Base-by-base conservation (phyloP, 2,113 vertebrate species). In the Phalacrocorax brasilianus region DNA sequence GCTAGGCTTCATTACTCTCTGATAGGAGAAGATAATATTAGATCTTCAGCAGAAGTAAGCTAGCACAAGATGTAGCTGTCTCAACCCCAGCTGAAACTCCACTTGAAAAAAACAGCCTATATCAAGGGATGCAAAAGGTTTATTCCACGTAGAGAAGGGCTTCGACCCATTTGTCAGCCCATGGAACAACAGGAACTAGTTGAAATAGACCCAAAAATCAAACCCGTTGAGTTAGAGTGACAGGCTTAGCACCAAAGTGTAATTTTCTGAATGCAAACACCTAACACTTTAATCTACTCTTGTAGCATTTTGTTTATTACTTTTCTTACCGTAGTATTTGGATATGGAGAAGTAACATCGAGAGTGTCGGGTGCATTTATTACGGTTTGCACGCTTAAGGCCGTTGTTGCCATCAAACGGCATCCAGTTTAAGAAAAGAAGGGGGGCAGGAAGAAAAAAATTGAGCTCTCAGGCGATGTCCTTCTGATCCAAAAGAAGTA, bases 371-470 rank as follows among this genome's bases (percentile, higher is more conserved):
- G 32, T 59, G 17, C 20, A 6, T 70, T 63, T 73, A 13, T 59
- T 67, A 15, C 2, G 2, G 9, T 79, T 76, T 61, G 33, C 42
- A 50, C 26, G 4, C 30, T 47, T 44, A 35, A 72, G 14, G 49
- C 6, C 3, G 2, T 2, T 66, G 32, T 85, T 70, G 9, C 44
- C 22, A 24, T 81, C n/a, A 47, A 38, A 50, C 21, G 73, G 9
- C 18, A 52, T 55, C 20, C 7, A 28, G 8, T 74, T 71, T 49
- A 61, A 81, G n/a, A 22, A 77, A 11, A 49, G 32, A 63, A 30
- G 11, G 5, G 5, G 27, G 12, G 4, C 2, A 4, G 4, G 2
- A 4, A 5, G 4, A 65, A 32, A 24, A 80, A 38, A 35, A 13
- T 3, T 27, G 45, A 76, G 19, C 6, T 26, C 27, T 53, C 4